A percentile compares a stretch with the other conserved stretches of the same genome.
These are phyloP conservation scores for Eristalis tenax DNA, from an alignment of 2,888 invertebrate species.

Conservation along the genomic window DNA sequence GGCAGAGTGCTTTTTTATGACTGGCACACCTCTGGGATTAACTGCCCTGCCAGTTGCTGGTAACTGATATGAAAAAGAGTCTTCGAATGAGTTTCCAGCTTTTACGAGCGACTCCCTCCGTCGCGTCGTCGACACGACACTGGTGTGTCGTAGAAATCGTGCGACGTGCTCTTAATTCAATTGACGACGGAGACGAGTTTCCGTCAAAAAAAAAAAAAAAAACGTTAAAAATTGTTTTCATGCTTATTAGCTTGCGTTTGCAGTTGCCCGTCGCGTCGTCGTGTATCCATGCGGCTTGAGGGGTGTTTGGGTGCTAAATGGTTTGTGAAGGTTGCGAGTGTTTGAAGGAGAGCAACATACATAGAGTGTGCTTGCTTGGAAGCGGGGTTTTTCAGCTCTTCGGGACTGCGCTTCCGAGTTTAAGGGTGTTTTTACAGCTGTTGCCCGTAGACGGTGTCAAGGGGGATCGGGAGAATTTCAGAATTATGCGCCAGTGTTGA, in stretches of 20 bases:
- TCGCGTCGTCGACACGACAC: not conserved
- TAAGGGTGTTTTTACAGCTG: too few relatives aligned
- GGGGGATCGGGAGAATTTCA: too few relatives aligned
- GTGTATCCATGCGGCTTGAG: not conserved
- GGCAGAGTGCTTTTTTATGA: conserved; percentile 17
- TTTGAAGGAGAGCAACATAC: too few relatives aligned
- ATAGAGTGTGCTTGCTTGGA: too few relatives aligned
- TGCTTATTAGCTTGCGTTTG: conserved; percentile 28
- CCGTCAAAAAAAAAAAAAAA: conserved; percentile 30
- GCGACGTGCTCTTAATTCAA: conserved; percentile 35
- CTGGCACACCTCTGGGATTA: conserved; percentile 59
- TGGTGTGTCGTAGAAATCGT: conserved; percentile 8
- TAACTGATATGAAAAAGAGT: conserved; percentile 56
- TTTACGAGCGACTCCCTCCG: conserved; percentile 14
- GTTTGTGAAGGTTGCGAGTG: not conserved
- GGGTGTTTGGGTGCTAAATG: conserved; percentile 6
- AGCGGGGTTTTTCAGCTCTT: too few relatives aligned
- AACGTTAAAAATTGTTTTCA: conserved; percentile 34
- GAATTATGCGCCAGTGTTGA: too few relatives aligned
- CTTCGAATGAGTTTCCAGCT: not conserved
- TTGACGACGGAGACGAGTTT: conserved; percentile 28
- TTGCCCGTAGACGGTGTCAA: too few relatives aligned
- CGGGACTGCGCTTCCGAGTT: too few relatives aligned
- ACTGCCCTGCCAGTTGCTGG: conserved; percentile 30
- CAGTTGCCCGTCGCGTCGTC: not conserved